Evolutionary conservation across 2,113 vertebrate genomes (phyloP).

Genomic region (Phalacrocorax aristotelis): DNA sequence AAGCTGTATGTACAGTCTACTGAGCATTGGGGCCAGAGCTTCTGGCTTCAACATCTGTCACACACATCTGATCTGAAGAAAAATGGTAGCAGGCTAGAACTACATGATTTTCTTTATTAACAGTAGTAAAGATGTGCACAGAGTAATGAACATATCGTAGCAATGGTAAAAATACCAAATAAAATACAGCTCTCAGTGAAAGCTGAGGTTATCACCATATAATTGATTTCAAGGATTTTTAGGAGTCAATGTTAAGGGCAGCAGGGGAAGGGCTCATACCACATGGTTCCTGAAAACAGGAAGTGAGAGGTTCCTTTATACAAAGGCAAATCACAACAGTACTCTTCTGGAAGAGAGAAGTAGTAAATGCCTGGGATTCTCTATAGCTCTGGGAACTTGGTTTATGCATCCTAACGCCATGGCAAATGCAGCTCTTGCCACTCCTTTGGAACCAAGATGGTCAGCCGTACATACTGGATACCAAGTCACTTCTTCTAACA

Average conservation of each 20-base stretch:
- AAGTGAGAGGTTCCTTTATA: background rate
- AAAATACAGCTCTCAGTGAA: background rate
- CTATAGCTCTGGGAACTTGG: background rate
- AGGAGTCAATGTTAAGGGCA: background rate
- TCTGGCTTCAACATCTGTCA: constrained; percentile 56
- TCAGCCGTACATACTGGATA: background rate
- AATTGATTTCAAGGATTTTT: background rate
- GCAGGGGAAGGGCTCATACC: background rate
- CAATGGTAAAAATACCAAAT: background rate
- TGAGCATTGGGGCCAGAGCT: constrained; percentile 37
- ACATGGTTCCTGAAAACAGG: background rate
- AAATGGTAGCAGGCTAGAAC: constrained; percentile 73
- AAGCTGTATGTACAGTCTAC: constrained; percentile 1
- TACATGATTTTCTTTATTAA: constrained; percentile 71
- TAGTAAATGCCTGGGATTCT: background rate
- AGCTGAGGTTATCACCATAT: background rate
- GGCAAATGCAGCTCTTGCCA: background rate
- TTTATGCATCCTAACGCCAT: background rate
- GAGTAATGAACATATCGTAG: constrained; percentile 11
- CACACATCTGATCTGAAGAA: constrained; percentile 76
- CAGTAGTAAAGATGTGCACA: background rate
- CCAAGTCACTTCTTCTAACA: background rate
- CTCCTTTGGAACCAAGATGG: background rate
- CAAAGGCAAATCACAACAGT: background rate
- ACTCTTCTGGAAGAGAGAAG: background rate